A percentile compares a stretch with the other conserved stretches of the same genome.
Conservation (phyloP, 2,113 vertebrate genomes). For the Epinephelus lanceolatus region DNA sequence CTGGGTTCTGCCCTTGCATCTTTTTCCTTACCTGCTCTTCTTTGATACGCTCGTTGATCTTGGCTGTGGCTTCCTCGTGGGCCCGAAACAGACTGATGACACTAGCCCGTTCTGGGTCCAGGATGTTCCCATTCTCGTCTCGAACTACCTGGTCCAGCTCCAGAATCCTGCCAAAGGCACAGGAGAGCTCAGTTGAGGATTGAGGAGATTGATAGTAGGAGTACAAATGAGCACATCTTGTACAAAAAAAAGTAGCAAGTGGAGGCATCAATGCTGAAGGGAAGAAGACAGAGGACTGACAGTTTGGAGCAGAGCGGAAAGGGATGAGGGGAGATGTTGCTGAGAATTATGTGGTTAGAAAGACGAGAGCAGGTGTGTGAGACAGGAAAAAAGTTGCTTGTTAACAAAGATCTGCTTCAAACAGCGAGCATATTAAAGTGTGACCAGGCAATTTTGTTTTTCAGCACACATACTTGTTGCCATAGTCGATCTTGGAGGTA, state of each 20-base stretch:
- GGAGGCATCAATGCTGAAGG: background rate
- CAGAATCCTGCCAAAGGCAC: constrained; percentile 86
- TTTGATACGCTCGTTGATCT: constrained; percentile 95
- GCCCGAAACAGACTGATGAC: constrained; percentile 96
- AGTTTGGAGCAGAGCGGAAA: background rate
- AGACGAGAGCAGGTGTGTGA: background rate
- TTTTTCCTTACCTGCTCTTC: constrained; percentile 89
- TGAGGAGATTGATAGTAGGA: background rate
- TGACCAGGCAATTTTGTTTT: background rate
- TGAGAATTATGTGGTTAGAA: background rate
- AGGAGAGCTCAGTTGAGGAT: background rate
- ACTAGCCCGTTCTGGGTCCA: constrained; percentile 94
- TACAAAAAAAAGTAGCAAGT: constrained; percentile 5
- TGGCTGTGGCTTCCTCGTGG: constrained; percentile 92
- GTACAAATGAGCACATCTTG: background rate
- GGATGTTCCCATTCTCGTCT: constrained; percentile 94
- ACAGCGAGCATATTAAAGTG: background rate
- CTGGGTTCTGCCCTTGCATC: background rate
- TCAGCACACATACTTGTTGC: constrained; percentile 90
- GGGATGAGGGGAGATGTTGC: background rate
- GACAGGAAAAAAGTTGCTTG: background rate
- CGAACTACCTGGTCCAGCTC: constrained; percentile 94
- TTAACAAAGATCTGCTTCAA: background rate
- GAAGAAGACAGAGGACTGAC: background rate
- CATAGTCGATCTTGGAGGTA: constrained; percentile 97